Conservation (phyloP, 2,797 vertebrate species). For the Chelon labrosus region DNA sequence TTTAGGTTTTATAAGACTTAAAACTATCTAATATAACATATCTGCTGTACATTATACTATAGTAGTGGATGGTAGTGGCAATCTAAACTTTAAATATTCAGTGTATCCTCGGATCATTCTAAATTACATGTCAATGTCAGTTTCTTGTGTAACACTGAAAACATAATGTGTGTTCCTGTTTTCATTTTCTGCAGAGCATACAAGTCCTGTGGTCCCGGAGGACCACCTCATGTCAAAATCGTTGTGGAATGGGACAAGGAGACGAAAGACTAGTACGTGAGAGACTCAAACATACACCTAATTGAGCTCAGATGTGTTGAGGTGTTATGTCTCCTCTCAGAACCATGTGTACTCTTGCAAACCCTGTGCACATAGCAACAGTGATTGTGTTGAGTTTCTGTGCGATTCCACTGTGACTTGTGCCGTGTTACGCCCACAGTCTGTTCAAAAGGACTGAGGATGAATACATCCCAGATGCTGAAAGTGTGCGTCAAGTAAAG, state of each 20-base stretch:
- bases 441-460: slow-evolving; percentile 96
- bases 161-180: slow-evolving; percentile 15
- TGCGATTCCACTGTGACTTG: slow-evolving; percentile 47
- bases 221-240: slow-evolving; percentile 96
- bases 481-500: slow-evolving; percentile 94
- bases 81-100: neutral
- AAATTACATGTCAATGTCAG: neutral
- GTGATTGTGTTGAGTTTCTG: slow-evolving; percentile 20
- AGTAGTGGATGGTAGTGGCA: neutral
- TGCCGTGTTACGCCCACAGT: slow-evolving; percentile 74
- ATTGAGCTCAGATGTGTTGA: slow-evolving; percentile 14
- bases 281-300: neutral
- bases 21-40: no score
- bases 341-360: neutral
- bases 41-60: no score
- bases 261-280: slow-evolving; percentile 97
- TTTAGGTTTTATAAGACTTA: no score
- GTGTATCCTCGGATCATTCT: neutral
- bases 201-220: slow-evolving; percentile 95
- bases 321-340: slow-evolving; percentile 10
- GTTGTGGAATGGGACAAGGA: slow-evolving; percentile 99
- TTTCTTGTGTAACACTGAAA: neutral
- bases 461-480: slow-evolving; percentile 96
- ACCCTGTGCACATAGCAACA: neutral
- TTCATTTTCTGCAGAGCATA: slow-evolving; percentile 85